Conservation (phyloP, 2,888 invertebrate species). For the Cephus nigrinus region DNA sequence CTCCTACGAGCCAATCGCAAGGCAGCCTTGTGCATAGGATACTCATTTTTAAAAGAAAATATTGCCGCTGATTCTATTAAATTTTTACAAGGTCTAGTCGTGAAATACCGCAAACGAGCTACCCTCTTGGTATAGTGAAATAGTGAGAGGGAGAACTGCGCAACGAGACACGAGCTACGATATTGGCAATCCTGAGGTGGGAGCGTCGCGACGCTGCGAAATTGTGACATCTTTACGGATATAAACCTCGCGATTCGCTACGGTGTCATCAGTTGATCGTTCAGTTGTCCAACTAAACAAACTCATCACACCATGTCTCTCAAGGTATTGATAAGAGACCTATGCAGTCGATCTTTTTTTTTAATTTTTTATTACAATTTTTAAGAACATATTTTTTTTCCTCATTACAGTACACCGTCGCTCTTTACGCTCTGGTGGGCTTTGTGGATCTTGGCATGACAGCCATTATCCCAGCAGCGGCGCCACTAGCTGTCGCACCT, state of each 20-base stretch:
- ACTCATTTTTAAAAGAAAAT: no score
- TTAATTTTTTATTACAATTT: conserved; percentile 64
- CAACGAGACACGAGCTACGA: not conserved
- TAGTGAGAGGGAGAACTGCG: not conserved
- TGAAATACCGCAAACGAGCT: no score
- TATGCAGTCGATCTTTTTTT: conserved; percentile 59
- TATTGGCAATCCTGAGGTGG: conserved; percentile 26
- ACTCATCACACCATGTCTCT: conserved; percentile 32
- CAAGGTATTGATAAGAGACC: conserved; percentile 54
- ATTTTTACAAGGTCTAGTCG: no score
- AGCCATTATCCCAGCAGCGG: conserved; percentile 35
- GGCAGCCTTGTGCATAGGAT: no score
- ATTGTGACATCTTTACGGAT: conserved; percentile 51
- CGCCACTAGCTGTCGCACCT: conserved; percentile 19
- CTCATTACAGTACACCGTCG: conserved; percentile 29
- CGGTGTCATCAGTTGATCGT: conserved; percentile 46
- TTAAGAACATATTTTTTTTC: conserved; percentile 54
- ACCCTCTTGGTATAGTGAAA: no score
- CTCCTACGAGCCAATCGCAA: no score
- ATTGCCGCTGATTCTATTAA: no score
- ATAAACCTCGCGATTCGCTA: conserved; percentile 36
- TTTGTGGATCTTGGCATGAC: not conserved
- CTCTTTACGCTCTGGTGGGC: conserved; percentile 19
- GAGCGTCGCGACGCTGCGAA: conserved; percentile 27
- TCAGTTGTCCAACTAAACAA: conserved; percentile 9